Conservation (phyloP, 2,797 vertebrate genomes). For the Amazona finschi region DNA sequence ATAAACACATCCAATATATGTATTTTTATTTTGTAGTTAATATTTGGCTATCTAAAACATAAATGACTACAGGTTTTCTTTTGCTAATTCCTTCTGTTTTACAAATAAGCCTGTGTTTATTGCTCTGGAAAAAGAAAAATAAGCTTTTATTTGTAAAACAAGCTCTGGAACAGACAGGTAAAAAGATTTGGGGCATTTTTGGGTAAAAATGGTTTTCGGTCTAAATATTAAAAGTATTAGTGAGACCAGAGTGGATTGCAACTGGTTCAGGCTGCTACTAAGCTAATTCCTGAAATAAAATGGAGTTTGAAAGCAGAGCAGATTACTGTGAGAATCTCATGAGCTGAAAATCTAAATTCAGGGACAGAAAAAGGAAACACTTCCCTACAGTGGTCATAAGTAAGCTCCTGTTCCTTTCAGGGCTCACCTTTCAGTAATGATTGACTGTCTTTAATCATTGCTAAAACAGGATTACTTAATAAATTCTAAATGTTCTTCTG, state of each 20-base stretch:
- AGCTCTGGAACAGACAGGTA: not conserved
- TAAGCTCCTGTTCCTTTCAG: not conserved
- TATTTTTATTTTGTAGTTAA: not conserved
- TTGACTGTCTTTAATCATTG: not conserved
- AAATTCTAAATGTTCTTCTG: not conserved
- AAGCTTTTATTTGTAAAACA: not conserved
- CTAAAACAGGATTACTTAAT: not conserved
- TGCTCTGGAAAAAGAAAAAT: not conserved
- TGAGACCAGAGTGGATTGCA: not conserved
- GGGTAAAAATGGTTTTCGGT: not conserved
- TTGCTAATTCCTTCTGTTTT: not conserved
- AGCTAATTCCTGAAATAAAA: not conserved
- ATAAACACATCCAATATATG: not conserved
- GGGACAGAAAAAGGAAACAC: not conserved
- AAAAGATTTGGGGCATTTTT: not conserved
- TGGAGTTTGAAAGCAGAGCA: not conserved
- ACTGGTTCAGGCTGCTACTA: not conserved
- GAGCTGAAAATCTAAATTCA: not conserved
- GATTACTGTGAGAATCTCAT: not conserved
- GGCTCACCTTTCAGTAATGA: not conserved
- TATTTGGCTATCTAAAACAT: not conserved
- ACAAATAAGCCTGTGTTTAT: not conserved
- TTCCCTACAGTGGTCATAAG: not conserved
- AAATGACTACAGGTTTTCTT: not conserved
- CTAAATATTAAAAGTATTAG: not conserved